Base-by-base conservation (phyloP, 1,140 invertebrate species). In the Papilio polyxenes region DNA sequence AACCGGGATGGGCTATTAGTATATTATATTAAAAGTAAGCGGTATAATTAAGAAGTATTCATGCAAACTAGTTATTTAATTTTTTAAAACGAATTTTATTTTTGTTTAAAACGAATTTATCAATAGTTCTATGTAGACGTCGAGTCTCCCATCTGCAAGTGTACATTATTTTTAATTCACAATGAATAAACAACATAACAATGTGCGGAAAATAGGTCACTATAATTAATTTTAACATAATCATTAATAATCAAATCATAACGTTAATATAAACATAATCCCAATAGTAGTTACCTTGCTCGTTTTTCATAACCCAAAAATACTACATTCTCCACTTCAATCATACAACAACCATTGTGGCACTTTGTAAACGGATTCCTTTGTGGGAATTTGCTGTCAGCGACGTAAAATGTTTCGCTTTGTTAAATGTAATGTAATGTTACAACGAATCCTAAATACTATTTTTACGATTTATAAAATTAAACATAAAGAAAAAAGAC, bases 301-400 rank as follows among this genome's bases (percentile, higher is more conserved):
- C 49, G 59, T 62, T 20, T 62, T 65, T 69, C 23, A 37, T 69
- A 37, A 15, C 23, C 23, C 8, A 15, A 72, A 69, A 65, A 31
- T 31, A 65, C 10, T 31, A 72, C 13, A 11, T 72, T 72, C 40
- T 31, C 5, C 65, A 72, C 37, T 72, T 72, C 65, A 72, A 72
- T 37, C 65, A 37, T 40, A 72, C 31, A 69, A 69, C 65, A 72
- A 40, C 31, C 11, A 17, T 37, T 72, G 65, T 72, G 65, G 31
- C 31, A 72, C 31, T 72, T 72, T 72, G 31, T 37, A 72, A 72
- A 37, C 23, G 65, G 3, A 37, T 15, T 72, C 65, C 31, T 72
- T 72, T 72, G 65, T 72, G 65, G 65, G 62, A 65, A 65, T 40
- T 72, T 72, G 31, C 65, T 72, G 65, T 17, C 65, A 40, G 13